Percentiles rank a stretch among this genome's conserved stretches.
phyloP scores from a whole-genome alignment of 23 tunicate species.

The Trididemnum nubilum region DNA sequence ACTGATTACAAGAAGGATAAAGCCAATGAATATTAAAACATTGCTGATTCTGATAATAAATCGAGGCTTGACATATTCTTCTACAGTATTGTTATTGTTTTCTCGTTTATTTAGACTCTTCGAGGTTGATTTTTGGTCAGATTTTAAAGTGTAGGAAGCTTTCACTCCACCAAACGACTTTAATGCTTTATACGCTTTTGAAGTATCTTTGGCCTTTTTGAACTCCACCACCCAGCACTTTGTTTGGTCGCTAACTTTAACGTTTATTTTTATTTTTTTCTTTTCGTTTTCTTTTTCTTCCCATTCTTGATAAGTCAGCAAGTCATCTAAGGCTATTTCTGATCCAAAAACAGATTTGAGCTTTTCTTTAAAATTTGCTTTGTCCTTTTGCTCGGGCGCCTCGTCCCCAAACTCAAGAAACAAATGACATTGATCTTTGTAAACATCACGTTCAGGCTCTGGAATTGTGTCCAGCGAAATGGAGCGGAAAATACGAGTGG shows the following conservation, averaged over 20 bases:
- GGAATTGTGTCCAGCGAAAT: conserved; percentile 30
- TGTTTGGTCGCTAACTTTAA: neutral
- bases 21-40: no score
- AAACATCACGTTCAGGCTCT: neutral
- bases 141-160: neutral
- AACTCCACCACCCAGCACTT: neutral
- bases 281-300: neutral
- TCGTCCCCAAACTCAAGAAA: neutral
- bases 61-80: no score
- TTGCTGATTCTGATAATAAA: no score
- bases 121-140: neutral
- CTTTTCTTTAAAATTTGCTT: no score
- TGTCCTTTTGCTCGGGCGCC: no score
- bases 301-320: no score
- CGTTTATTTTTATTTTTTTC: no score
- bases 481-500: conserved; percentile 50
- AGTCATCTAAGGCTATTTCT: no score
- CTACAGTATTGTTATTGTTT: no score
- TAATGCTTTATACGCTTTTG: neutral
- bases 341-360: no score
- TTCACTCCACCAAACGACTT: neutral
- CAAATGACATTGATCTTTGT: neutral
- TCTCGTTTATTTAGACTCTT: no score
- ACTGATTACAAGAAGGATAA: no score
- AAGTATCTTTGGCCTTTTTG: neutral